A percentile compares a stretch with the other conserved stretches of the same genome.
Evolutionary conservation across 2,888 invertebrate genomes (phyloP).

Genomic region (Taphrorychus bicolor): DNA sequence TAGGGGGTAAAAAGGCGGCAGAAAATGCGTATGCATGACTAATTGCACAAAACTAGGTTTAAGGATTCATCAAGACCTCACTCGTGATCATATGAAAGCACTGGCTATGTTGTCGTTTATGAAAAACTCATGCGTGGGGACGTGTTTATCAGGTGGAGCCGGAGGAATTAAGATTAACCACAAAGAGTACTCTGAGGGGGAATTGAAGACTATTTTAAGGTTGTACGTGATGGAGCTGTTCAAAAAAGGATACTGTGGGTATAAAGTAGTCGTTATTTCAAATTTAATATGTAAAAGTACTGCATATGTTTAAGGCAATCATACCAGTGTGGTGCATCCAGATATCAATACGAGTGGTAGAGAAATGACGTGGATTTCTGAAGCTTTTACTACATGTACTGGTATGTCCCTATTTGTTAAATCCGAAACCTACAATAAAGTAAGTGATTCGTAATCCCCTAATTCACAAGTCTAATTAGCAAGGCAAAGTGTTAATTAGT

Average conservation of each 20-base stretch:
- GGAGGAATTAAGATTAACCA: constrained; percentile 55
- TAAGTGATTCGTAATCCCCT: no score
- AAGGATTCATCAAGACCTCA: constrained; percentile 49
- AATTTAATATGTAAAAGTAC: background rate
- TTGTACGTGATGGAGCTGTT: constrained; percentile 48
- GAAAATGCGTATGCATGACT: background rate
- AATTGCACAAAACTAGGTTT: constrained; percentile 45
- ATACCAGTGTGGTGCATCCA: constrained; percentile 52
- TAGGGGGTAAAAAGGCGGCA: constrained; percentile 49
- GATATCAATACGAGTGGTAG: constrained; percentile 51
- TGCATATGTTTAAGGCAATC: constrained; percentile 42
- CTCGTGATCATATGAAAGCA: constrained; percentile 53
- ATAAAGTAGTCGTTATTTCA: no score
- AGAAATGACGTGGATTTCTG: constrained; percentile 52
- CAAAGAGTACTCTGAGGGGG: constrained; percentile 47
- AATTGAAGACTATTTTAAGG: constrained; percentile 50
- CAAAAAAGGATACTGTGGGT: constrained; percentile 47
- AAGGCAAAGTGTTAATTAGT: no score
- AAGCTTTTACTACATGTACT: constrained; percentile 41
- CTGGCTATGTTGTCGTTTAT: constrained; percentile 53
- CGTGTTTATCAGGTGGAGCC: constrained; percentile 53
- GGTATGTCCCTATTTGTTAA: constrained; percentile 38
- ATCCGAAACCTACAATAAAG: no score
- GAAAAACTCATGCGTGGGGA: constrained; percentile 53
- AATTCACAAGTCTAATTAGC: no score